A percentile compares a stretch with the other conserved stretches of the same genome.
These are phyloP conservation scores for Camponotus pennsylvanicus DNA, from an alignment of 1,140 invertebrate genomes.

Conservation along the genomic window DNA sequence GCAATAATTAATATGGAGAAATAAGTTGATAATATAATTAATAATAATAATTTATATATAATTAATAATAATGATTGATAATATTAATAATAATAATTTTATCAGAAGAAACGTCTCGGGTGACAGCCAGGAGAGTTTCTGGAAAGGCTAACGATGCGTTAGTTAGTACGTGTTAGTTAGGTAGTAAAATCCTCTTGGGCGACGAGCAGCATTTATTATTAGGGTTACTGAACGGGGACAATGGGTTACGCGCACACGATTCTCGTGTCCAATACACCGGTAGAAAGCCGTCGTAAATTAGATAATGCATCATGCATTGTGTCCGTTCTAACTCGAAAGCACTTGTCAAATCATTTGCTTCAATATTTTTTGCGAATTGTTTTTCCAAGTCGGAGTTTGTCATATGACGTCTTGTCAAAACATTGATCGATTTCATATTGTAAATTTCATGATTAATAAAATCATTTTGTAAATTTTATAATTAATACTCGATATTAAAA, in stretches of 20 bases:
- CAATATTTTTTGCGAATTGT: not conserved
- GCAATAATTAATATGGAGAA: no score
- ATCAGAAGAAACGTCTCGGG: slow-evolving; percentile 1
- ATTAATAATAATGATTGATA: no score
- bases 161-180: not conserved
- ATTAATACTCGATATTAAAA: no score
- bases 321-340: not conserved
- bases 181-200: slow-evolving; percentile 47
- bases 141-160: slow-evolving; percentile 42
- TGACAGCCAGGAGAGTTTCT: slow-evolving; percentile 25
- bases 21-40: not conserved
- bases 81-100: slow-evolving; percentile 38
- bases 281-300: slow-evolving; percentile 21
- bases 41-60: slow-evolving; percentile 34
- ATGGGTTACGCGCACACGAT: slow-evolving; percentile 53
- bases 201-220: slow-evolving; percentile 66
- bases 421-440: no score
- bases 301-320: not conserved
- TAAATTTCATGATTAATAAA: no score
- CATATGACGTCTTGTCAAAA: not conserved
- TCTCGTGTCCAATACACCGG: slow-evolving; percentile 36
- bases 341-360: not conserved
- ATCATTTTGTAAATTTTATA: no score
- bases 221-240: slow-evolving; percentile 70
- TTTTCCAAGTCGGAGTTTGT: not conserved